These are phyloP conservation scores for Steinernema hermaphroditum DNA, from an alignment of 2,888 invertebrate species.

Conservation along the genomic window DNA sequence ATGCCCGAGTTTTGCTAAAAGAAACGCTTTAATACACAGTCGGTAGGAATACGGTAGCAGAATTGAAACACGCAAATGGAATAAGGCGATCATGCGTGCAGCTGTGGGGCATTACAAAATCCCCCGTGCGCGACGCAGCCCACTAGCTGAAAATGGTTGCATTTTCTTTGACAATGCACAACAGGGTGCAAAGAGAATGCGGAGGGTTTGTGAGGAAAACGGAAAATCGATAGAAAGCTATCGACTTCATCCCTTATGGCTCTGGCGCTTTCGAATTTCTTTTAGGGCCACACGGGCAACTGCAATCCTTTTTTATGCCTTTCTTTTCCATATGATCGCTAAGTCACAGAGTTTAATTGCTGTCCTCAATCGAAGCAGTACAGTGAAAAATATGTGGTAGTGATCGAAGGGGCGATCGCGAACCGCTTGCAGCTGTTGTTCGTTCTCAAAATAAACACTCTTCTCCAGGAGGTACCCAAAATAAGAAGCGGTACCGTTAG, in stretches of 20 bases:
- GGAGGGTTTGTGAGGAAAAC: conserved; percentile 25
- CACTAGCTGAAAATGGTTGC: conserved; percentile 15
- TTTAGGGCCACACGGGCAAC: conserved; percentile 2
- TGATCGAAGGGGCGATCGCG: background rate
- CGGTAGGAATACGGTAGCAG: background rate
- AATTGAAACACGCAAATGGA: background rate
- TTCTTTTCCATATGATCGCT: background rate
- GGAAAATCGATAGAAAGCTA: conserved; percentile 30
- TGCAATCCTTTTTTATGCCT: conserved; percentile 1
- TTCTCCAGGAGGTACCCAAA: background rate
- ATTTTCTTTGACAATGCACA: conserved; percentile 21
- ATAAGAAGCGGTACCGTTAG: background rate
- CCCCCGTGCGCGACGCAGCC: background rate
- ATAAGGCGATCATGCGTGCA: background rate
- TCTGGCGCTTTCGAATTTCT: conserved; percentile 25
- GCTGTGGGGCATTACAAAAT: background rate
- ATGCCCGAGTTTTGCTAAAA: conserved; percentile 30
- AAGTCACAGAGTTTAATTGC: conserved; percentile 13
- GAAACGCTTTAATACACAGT: background rate
- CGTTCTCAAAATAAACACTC: background rate
- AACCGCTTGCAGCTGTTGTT: conserved; percentile 27
- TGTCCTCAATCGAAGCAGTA: background rate
- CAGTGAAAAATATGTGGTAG: background rate
- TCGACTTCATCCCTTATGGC: conserved; percentile 24
- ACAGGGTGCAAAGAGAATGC: conserved; percentile 5